Base-by-base conservation (phyloP, 1,140 invertebrate genomes). In the Aleiodes sp. region DNA sequence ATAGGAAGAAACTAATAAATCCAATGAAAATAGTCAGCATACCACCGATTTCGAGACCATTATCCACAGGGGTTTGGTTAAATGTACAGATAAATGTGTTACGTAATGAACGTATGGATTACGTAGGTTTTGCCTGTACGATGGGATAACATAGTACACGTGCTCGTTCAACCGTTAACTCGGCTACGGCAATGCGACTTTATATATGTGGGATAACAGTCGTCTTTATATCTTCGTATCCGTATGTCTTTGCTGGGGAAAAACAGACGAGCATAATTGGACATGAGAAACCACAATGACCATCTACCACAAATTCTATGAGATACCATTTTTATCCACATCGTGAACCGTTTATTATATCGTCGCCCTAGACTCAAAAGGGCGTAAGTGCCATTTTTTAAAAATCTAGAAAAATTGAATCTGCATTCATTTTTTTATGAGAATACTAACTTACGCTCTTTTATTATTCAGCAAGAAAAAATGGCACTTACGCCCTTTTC, bases 151-250 rank as follows among this genome's bases (percentile, higher is more conserved):
- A 75, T 78, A 70, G 78, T 78, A 79, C 69, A 67, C 72, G 74
- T 68, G 75, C 69, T 75, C 76, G 68, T 72, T 77, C 77, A 70
- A 80, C 72, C 78, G 75, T 71, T 73, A 81, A 76, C 16, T 64
- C 35, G 19, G 73, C 31, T 70, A 75, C 72, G 26, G 41, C 41
- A 46, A 46, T n/a, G 46, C 26, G 46, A 52, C 46, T 52, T 21
- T n/a, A n/a, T 71, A 74, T 76, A 76, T 74, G 73, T 37, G 24
- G 61, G 21, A 26, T 24, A 64, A 43, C 39, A 64, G 61, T 41
- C 61, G 19, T 52, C 21, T 28, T n/a, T 60, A 33, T 60, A 31
- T 60, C 57, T 31, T 31, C 57, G 29, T 61, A 61, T 37, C 59
- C 59, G 59, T 33, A 61, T 61, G 46, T 21, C 59, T 31, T 37